Percentiles rank a stretch among this genome's conserved stretches.
Conservation (phyloP, 1,140 invertebrate species). For the Caenorhabditis tropicalis region DNA sequence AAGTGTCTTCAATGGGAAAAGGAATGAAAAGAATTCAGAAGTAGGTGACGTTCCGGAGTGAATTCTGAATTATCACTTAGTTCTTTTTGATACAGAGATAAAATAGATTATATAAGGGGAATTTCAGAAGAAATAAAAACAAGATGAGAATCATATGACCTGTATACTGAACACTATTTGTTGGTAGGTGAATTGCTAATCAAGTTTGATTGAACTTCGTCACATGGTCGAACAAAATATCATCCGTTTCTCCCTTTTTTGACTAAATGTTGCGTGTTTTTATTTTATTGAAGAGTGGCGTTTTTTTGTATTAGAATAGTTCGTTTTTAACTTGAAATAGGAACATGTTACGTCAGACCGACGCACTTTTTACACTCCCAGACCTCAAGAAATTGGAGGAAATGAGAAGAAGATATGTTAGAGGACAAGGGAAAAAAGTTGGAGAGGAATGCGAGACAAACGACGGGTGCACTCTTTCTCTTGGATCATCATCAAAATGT, state of each 20-base stretch:
- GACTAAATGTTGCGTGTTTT: neutral
- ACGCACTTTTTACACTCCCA: neutral
- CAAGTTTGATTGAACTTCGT: constrained; percentile 14
- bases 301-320: neutral
- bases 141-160: neutral
- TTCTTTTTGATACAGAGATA: neutral
- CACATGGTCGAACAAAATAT: neutral
- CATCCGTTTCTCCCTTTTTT: neutral
- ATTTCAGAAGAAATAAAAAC: neutral
- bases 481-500: neutral
- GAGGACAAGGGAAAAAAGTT: neutral
- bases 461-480: constrained; percentile 19
- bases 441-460: neutral
- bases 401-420: neutral
- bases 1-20: neutral
- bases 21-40: neutral
- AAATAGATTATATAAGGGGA: neutral
- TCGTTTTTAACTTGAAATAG: neutral
- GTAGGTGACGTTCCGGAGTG: neutral
- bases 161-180: neutral
- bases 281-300: neutral
- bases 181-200: neutral
- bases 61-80: no score
- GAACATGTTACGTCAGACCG: neutral
- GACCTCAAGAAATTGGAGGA: neutral